These are phyloP conservation scores for Bombus picipes DNA, from an alignment of 1,140 invertebrate species.

Conservation along the genomic window DNA sequence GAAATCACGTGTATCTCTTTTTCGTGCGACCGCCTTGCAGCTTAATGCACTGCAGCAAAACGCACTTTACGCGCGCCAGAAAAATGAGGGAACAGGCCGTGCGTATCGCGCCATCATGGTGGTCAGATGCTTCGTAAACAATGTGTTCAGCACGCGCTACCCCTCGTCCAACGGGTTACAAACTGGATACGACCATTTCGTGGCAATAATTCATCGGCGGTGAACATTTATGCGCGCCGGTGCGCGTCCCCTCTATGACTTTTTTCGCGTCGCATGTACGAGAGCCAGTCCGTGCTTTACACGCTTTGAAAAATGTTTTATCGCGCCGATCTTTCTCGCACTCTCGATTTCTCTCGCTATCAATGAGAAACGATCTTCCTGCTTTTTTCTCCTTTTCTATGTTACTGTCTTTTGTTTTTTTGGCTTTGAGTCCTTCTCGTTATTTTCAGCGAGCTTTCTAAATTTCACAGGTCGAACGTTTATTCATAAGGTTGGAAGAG, in stretches of 20 bases:
- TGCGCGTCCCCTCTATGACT: not conserved
- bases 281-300: conserved; percentile 66
- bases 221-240: conserved; percentile 59
- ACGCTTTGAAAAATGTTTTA: conserved; percentile 74
- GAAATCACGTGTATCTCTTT: conserved; percentile 38
- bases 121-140: conserved; percentile 67
- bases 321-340: conserved; percentile 48
- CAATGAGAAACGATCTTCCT: conserved; percentile 1
- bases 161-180: conserved; percentile 30
- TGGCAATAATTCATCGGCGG: conserved; percentile 77
- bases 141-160: conserved; percentile 61
- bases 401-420: not conserved
- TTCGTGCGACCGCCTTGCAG: not conserved
- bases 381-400: not conserved
- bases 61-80: conserved; percentile 46
- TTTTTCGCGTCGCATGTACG: conserved; percentile 22
- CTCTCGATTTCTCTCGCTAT: not conserved
- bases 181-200: conserved; percentile 68
- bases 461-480: too few relatives aligned
- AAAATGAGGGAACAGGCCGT: conserved; percentile 30
- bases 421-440: not conserved
- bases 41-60: conserved; percentile 46
- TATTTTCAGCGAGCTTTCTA: too few relatives aligned
- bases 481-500: too few relatives aligned
- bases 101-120: conserved; percentile 29